Evolutionary conservation across 2,888 invertebrate genomes (phyloP), one percentile per base, ranked within the genome.

Genomic region (Hydrotaea diabolus): DNA sequence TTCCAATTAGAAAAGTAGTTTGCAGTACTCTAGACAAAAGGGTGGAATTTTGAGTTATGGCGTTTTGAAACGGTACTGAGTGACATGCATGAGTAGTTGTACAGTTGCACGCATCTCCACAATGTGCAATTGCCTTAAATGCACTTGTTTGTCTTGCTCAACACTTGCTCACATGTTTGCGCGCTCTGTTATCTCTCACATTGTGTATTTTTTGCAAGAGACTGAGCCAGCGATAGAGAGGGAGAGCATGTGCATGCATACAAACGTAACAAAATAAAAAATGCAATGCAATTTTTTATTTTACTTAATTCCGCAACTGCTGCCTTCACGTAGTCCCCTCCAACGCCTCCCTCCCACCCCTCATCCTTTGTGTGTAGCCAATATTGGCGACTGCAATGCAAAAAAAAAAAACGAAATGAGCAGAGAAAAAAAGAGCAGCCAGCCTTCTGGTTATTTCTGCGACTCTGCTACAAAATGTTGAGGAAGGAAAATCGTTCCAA

Each of bases 381-480:
- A 55, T 19, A 55, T 55, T 55, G 55, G 55, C 23, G 59, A 59
- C 59, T 26, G 59, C 55, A 66, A 71, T 46, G 57, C 26, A 21
- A 13, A 57, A 17, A n/a, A 13, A 43, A 21, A 23, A 31, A 62
- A 71, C 17, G 23, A 75, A 66, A 84, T n/a, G n/a, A 9, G 66
- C 36, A 21, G 23, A 62, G 66, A 11, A 39, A 75, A 66, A 84
- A 82, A 78, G 80, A 17, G 13, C 39, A 59, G 3, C 11, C 77
- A 85, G 87, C 88, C 83, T 88, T 87, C 87, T 85, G 82, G 82
- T 83, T 80, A 85, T 83, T 91, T 89, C 92, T 91, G 91, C 82
- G 89, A 26, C 88, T 89, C 92, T 92, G 91, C 89, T 91, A 91
- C 88, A 91, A 91, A 91, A 92, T 91, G 92, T 91, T 92, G 92